Evolutionary conservation across 2,113 vertebrate species (phyloP).

Genomic region (Ammodytes marinus): DNA sequence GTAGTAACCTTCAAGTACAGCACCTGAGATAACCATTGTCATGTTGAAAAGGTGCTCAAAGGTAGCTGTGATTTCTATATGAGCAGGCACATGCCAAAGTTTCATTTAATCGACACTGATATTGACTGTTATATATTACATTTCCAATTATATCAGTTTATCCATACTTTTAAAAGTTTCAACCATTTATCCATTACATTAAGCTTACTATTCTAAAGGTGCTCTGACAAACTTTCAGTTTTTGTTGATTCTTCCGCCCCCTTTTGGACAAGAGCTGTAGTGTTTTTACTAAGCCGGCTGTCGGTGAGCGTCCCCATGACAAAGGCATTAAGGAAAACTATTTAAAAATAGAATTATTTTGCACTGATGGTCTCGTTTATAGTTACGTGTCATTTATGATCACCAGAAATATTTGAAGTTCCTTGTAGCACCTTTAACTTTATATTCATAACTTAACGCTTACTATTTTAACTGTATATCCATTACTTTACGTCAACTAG

Average conservation of each 20-base stretch:
- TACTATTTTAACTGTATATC: not conserved
- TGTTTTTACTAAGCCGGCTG: too few species aligned
- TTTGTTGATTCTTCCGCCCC: too few species aligned
- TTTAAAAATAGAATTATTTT: too few species aligned
- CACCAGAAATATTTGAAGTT: too few species aligned
- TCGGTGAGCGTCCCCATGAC: too few species aligned
- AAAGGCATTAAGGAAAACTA: too few species aligned
- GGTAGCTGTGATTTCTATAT: not conserved
- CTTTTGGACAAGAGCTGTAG: too few species aligned
- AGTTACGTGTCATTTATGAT: too few species aligned
- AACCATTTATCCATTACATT: not conserved
- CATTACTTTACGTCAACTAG: not conserved
- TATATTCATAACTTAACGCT: not conserved
- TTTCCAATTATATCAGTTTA: too few species aligned
- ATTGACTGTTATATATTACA: not conserved
- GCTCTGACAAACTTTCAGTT: too few species aligned
- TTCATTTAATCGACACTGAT: not conserved
- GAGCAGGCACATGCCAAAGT: not conserved
- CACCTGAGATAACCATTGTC: slow-evolving; percentile 43
- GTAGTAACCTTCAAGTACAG: slow-evolving; percentile 20
- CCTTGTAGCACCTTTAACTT: not conserved
- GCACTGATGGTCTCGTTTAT: too few species aligned
- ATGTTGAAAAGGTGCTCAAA: not conserved
- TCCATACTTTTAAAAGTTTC: not conserved
- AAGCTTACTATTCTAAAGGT: not conserved